Conservation (phyloP, 2,888 invertebrate genomes). For the Pseudococcus viburni region DNA sequence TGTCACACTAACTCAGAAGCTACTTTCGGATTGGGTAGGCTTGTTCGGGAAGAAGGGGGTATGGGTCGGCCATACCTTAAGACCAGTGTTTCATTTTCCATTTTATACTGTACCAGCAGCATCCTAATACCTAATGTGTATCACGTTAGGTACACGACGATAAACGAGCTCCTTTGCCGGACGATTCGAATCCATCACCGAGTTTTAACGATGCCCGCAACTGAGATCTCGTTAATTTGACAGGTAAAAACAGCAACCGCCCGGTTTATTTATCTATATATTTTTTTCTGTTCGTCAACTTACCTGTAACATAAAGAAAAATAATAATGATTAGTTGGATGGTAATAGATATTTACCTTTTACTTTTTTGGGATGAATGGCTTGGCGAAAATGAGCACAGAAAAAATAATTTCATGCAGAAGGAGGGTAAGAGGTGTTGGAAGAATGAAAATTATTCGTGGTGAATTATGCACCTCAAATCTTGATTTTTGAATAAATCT, state of each 20-base stretch:
- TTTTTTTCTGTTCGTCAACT: not conserved
- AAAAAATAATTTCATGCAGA: no score
- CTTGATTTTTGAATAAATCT: no score
- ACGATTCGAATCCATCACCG: slow-evolving; percentile 4
- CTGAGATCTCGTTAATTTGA: slow-evolving; percentile 25
- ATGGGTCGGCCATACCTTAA: not conserved
- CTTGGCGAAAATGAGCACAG: no score
- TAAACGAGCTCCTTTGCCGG: not conserved
- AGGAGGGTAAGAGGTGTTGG: no score
- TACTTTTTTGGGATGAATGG: no score
- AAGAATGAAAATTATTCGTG: no score
- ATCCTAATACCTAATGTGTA: not conserved
- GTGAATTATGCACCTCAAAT: no score
- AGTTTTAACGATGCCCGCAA: not conserved
- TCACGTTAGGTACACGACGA: not conserved
- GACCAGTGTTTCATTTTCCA: slow-evolving; percentile 2
- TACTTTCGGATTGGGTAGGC: not conserved
- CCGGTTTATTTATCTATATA: not conserved
- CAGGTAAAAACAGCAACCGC: slow-evolving; percentile 1
- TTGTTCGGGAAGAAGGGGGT: not conserved
- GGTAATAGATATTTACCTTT: no score
- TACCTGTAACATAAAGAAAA: not conserved
- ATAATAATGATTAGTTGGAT: slow-evolving; percentile 9
- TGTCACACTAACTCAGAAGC: not conserved
- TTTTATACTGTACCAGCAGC: not conserved